Evolutionary conservation across 2,113 vertebrate species (phyloP).

Genomic region (Lonchura striata): DNA sequence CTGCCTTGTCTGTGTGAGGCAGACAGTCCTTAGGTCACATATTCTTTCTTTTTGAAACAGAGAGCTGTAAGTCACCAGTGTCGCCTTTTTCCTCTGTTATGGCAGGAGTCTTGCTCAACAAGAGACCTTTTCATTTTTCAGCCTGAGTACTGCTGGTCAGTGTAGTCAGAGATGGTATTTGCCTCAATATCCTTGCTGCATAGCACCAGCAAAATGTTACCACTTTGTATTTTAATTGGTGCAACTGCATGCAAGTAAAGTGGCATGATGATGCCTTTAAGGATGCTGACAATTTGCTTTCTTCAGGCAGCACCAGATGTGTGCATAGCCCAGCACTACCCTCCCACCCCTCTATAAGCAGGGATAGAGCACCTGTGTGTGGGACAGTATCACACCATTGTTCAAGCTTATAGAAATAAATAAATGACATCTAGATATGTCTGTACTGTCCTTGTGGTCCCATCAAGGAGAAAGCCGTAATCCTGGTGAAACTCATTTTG

Average conservation of each 20-base stretch:
- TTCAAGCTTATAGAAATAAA: background rate
- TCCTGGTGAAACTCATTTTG: background rate
- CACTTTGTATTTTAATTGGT: background rate
- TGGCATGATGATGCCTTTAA: background rate
- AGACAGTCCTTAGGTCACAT: background rate
- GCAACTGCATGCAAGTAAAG: background rate
- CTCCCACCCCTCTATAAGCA: background rate
- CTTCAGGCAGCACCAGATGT: background rate
- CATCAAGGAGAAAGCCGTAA: background rate
- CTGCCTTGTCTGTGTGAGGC: background rate
- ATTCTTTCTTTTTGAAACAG: background rate
- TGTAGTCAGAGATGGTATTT: background rate
- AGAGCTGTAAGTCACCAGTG: background rate
- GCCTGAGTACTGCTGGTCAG: background rate
- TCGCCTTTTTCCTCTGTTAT: background rate
- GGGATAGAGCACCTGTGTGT: background rate
- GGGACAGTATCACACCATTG: background rate
- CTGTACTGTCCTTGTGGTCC: background rate
- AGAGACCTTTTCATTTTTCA: background rate
- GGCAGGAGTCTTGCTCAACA: background rate
- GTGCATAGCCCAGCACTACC: background rate
- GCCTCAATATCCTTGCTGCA: rapidly evolving
- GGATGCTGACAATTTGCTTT: background rate
- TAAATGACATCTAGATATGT: background rate
- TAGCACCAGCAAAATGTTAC: background rate